Evolutionary conservation across 2,888 invertebrate species (phyloP), one percentile per base, ranked within the genome.

Genomic region (Cantharis nigra): DNA sequence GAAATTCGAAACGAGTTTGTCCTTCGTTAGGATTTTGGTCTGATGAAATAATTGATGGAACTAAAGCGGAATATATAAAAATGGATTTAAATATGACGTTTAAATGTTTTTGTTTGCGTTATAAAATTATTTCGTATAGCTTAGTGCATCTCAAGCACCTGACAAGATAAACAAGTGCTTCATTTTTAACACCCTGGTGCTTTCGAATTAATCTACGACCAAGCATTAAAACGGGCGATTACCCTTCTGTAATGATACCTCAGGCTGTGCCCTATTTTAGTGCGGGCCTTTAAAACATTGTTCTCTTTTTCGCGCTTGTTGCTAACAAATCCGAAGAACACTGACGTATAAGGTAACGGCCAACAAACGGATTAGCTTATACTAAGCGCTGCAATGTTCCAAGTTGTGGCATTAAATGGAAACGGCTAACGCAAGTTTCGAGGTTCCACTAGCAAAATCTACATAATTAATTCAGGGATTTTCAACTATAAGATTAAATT

Each of bases 151-250:
- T 71, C 70, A 65, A 75, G 75, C 75, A 75, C 75, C 70, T 75
- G 75, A 75, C 75, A 75, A 75, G 75, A 75, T 75, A 75, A 75
- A 75, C 75, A 75, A 75, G 75, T 72, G 65, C 75, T 75, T 75
- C 71, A 75, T 72, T 75, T 75, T 75, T 75, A 75, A 75, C 75
- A 75, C 75, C 72, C 69, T 63, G 75, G 71, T 75, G 75, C 71
- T 75, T 75, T 65, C 49, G 72, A 75, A 75, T 75, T 75, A 75
- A 75, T 75, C 75, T 75, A 75, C 75, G 75, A 67, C 75, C 72
- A 69, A 63, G 72, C 75, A 75, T 75, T 75, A 75, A 75, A 75
- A 75, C 75, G 75, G 75, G 75, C 75, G 75, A 75, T 75, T 75
- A 75, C 75, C 75, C 71, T 75, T 72, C 71, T 69, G 75, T 75